phyloP scores from a whole-genome alignment of 2,113 vertebrate species.

The Cololabis saira region DNA sequence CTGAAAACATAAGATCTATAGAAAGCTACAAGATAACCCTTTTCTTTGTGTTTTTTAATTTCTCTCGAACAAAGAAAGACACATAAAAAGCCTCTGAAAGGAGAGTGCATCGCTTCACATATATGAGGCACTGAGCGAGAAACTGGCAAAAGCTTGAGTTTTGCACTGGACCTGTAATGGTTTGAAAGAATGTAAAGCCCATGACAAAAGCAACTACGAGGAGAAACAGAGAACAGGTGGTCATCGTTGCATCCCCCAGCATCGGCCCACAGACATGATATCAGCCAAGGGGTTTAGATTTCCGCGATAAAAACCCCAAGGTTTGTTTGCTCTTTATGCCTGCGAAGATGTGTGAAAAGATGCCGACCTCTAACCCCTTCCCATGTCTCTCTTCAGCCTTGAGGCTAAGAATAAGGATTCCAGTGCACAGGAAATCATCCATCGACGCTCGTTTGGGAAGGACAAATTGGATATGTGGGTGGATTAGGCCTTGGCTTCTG shows the following conservation, averaged over 20 bases:
- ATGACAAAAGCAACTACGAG: conserved; percentile 64
- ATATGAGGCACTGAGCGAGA: conserved; percentile 55
- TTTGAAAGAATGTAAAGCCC: conserved; percentile 74
- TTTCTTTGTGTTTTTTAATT: conserved; percentile 56
- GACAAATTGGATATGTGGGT: conserved; percentile 57
- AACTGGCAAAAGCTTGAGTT: conserved; percentile 76
- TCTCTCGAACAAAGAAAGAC: conserved; percentile 57
- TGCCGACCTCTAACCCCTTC: conserved; percentile 65
- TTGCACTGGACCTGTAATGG: conserved; percentile 62
- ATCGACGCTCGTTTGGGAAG: conserved; percentile 50
- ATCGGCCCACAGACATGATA: conserved; percentile 65
- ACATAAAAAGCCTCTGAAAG: conserved; percentile 62
- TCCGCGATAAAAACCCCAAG: conserved; percentile 75
- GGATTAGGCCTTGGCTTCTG: conserved; percentile 55
- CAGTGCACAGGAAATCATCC: conserved; percentile 57
- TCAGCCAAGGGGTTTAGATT: conserved; percentile 78
- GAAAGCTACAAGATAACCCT: conserved; percentile 52
- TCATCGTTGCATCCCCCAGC: conserved; percentile 63
- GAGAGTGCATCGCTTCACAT: conserved; percentile 59
- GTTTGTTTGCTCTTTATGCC: conserved; percentile 78
- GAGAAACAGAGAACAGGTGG: conserved; percentile 79
- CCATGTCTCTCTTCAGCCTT: conserved; percentile 40
- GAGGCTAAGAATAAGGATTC: conserved; percentile 43
- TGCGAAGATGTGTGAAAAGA: conserved; percentile 79
- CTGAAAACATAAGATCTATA: conserved; percentile 65